These are phyloP conservation scores for Balaenoptera acutorostrata DNA, from an alignment of 2,113 vertebrate genomes.

Conservation along the genomic window DNA sequence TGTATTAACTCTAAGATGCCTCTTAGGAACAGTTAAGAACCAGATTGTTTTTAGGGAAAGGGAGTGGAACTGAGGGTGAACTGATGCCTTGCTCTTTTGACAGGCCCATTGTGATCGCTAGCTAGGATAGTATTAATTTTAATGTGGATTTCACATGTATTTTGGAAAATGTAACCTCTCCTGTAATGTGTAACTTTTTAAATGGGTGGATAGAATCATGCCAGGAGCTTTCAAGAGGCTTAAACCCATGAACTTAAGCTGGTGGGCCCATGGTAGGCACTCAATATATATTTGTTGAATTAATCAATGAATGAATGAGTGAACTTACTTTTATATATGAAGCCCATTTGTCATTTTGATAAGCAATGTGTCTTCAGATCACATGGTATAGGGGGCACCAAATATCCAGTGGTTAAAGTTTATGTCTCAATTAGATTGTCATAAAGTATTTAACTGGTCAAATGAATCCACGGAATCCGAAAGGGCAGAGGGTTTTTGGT, in stretches of 20 bases:
- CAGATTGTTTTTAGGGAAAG: not conserved
- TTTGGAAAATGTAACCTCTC: not conserved
- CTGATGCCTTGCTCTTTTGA: not conserved
- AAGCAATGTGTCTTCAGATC: not conserved
- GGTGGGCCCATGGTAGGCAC: not conserved
- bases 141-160: not conserved
- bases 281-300: not conserved
- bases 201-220: not conserved
- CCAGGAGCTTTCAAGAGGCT: constrained; percentile 7
- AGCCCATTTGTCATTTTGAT: constrained; percentile 30
- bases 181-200: not conserved
- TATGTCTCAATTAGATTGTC: not conserved
- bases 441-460: not conserved
- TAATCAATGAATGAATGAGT: not conserved
- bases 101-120: not conserved
- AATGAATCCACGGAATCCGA: not conserved
- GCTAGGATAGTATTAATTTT: not conserved
- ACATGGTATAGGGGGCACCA: not conserved
- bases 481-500: not conserved
- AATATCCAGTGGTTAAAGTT: not conserved
- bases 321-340: constrained; percentile 24
- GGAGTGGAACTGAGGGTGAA: not conserved
- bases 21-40: not conserved
- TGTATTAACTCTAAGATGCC: not conserved
- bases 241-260: not conserved